Base-by-base conservation (phyloP, 2,797 vertebrate species). In the Poliocrania exsul region DNA sequence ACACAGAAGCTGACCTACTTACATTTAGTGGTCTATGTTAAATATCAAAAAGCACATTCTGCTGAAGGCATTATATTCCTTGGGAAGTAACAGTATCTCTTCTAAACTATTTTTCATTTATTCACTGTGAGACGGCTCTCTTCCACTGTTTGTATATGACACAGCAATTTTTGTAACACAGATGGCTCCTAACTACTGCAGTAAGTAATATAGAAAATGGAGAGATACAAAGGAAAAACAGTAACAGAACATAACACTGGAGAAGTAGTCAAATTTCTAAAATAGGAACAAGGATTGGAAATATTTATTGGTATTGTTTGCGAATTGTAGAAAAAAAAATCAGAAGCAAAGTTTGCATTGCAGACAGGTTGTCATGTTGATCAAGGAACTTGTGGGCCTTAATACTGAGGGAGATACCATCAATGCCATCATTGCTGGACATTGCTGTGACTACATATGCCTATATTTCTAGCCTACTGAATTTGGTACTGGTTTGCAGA, bases 1-100 rank as follows among this genome's bases (percentile, higher is more conserved):
- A 42, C 57, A 85, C n/a, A 58, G 74, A 92, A 53, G 40, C 37
- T 93, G 84, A 89, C 86, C 67, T 80, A 85, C 81, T 96, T 90
- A 60, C 4, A 29, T 87, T 65, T 84, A 61, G 60, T 26, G 16
- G n/a, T 33, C 28, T 26, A 28, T 73, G 37, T 73, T 80, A 93
- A 94, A 82, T 73, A 77, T 37, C 29, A 51, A 73, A 86, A 73
- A 53, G 0, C 25, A 82, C 24, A 60, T 62, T 83, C 86, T 92
- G 40, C 53, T 73, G 56, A 70, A 51, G 31, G 28, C 44, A 58
- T 56, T 51, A 28, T 26, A 79, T 69, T 80, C 31, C 33, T 69
- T 84, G 40, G 37, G 50, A 86, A 90, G 19, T 29, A 74, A 74
- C 5, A 2, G 2, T 11, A 74, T 17, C 11, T 69, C 42, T 79